Percentiles rank a stretch among this genome's conserved stretches.
These are phyloP conservation scores for Cordilura impudica DNA, from an alignment of 2,888 invertebrate genomes.

Conservation along the genomic window DNA sequence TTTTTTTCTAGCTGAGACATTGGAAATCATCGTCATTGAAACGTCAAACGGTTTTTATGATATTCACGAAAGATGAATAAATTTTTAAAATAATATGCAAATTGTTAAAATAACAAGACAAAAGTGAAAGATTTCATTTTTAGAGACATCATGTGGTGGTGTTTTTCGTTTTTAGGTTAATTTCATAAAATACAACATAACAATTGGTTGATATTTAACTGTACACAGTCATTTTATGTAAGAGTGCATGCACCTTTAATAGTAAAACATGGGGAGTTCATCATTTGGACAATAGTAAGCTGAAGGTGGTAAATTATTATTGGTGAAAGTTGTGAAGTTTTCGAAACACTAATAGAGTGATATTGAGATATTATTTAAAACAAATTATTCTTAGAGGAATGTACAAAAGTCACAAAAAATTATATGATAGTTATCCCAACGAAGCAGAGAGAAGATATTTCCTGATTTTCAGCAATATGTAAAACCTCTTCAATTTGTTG, in stretches of 20 bases:
- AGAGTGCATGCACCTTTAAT: neutral
- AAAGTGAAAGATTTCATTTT: conserved; percentile 21
- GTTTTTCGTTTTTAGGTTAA: conserved; percentile 31
- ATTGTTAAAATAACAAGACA: conserved; percentile 37
- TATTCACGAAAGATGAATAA: conserved; percentile 62
- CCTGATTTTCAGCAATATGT: too few relatives aligned
- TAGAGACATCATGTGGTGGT: conserved; percentile 17
- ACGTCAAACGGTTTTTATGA: conserved; percentile 51
- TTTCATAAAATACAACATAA: neutral
- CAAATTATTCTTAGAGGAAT: too few relatives aligned
- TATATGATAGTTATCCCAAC: too few relatives aligned
- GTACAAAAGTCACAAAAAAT: too few relatives aligned
- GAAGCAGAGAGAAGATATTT: too few relatives aligned
- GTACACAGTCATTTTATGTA: too few relatives aligned
- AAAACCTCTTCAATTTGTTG: too few relatives aligned
- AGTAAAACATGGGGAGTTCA: neutral
- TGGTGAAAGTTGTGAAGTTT: too few relatives aligned
- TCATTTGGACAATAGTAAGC: neutral
- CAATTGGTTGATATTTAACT: too few relatives aligned
- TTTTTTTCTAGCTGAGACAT: conserved; percentile 26
- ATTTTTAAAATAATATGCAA: conserved; percentile 62
- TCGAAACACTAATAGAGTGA: too few relatives aligned
- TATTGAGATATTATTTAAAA: too few relatives aligned
- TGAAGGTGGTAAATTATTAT: neutral
- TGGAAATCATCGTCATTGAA: conserved; percentile 43